Base-by-base conservation (phyloP, 2,888 invertebrate species). In the Lymantria dispar region DNA sequence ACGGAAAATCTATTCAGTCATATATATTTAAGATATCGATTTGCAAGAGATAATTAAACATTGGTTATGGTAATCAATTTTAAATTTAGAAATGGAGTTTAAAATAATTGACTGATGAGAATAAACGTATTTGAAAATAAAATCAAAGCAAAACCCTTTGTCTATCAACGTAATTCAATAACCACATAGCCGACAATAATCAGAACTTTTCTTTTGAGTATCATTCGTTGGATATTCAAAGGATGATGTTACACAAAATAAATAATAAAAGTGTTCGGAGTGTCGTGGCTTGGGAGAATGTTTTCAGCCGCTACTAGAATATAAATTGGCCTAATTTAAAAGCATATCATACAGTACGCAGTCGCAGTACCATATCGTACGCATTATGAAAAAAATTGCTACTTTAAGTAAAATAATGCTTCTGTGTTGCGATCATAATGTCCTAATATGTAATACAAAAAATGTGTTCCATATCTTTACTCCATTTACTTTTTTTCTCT, bases 241-340 rank as follows among this genome's bases (percentile, higher is more conserved):
- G 63, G 64, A 60, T 68, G 62, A 61, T 63, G 56, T 61, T 60
- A 59, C 60, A 54, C 59, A 57, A 69, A 68, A 77, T 79, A 79
- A 80, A 80, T 80, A 79, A 79, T 78, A 78, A 76, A 78, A 76
- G 67, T 74, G 70, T 69, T 64, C 52, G 55, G 62, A 69, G 67
- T 69, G 73, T 70, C 74, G 69, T 64, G 62, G 66, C 56, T 74
- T 64, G 62, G 53, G 50, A 58, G 64, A 68, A 74, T 76, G 70
- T 74, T 77, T 73, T 68, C 70, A 68, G 60, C 55, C 66, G 72
- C 60, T 55, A 30, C 52, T 62, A 67, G 82, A 83, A 82, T 81
- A 80, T 76, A 77, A 80, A 83, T 80, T 74, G 73, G 58, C 56
- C 68, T 73, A 71, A 79, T 81, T 80, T 81, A 70, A 78, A 76